Conservation (phyloP, 37 sponge, comb jelly and placozoan genomes). For the Halichondria panicea region DNA sequence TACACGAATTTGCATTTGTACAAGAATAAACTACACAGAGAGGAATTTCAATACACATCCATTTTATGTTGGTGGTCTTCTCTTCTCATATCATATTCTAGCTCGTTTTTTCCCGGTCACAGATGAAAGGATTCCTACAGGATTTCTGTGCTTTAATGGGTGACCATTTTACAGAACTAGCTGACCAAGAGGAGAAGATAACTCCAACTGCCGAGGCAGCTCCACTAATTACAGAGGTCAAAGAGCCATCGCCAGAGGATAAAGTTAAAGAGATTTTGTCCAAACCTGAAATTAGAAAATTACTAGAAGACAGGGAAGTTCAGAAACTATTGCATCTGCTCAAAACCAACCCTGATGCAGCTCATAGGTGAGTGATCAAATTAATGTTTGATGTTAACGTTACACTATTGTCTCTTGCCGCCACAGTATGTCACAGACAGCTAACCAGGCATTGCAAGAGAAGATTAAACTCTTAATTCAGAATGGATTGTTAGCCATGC, state of each 20-base stretch:
- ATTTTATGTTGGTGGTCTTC: not conserved
- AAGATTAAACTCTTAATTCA: constrained; percentile 45
- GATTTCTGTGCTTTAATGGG: constrained; percentile 81
- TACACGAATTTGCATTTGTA: too few relatives aligned
- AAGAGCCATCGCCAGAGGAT: too few relatives aligned
- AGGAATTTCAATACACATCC: not conserved
- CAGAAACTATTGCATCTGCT: constrained; percentile 39
- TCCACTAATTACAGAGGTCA: constrained; percentile 14
- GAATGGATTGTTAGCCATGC: constrained; percentile 51
- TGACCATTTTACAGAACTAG: constrained; percentile 68
- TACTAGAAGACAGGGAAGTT: constrained; percentile 47
- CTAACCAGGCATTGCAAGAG: constrained; percentile 16
- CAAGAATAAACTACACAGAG: too few relatives aligned
- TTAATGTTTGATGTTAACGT: not conserved
- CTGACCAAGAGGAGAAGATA: not conserved
- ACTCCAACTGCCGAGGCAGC: not conserved
- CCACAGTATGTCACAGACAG: not conserved
- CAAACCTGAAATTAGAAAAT: constrained; percentile 42
- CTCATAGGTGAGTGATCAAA: constrained; percentile 50
- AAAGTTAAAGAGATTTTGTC: constrained; percentile 41
- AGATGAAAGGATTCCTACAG: constrained; percentile 51
- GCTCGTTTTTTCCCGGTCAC: not conserved
- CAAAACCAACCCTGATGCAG: constrained; percentile 35
- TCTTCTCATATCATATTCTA: not conserved
- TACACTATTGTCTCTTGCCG: not conserved